Percentiles rank a stretch among this genome's conserved stretches.
These are phyloP conservation scores for Villa cingulata DNA, from an alignment of 2,888 invertebrate species.

Conservation along the genomic window DNA sequence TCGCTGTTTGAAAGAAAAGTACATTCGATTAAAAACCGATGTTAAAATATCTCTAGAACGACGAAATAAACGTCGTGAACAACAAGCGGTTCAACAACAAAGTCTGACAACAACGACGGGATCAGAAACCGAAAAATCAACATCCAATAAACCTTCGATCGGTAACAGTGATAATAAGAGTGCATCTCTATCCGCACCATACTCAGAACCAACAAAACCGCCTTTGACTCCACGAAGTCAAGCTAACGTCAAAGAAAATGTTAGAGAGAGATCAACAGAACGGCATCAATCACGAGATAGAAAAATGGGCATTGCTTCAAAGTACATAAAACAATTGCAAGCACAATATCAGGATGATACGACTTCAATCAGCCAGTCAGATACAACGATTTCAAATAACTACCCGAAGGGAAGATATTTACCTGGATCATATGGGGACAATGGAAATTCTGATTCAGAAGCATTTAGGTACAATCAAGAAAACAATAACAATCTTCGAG, in stretches of 20 bases:
- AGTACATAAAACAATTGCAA: slow-evolving; percentile 32
- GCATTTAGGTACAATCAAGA: slow-evolving; percentile 35
- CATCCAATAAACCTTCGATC: slow-evolving; percentile 50
- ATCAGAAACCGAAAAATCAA: slow-evolving; percentile 67
- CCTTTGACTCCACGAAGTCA: slow-evolving; percentile 8
- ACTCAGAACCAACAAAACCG: slow-evolving; percentile 18
- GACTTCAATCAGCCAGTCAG: slow-evolving; percentile 34
- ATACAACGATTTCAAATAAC: slow-evolving; percentile 35
- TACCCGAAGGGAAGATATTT: slow-evolving; percentile 29
- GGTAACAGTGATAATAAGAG: slow-evolving; percentile 35
- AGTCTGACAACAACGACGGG: slow-evolving; percentile 45
- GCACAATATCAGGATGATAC: slow-evolving; percentile 26
- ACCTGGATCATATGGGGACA: slow-evolving; percentile 26
- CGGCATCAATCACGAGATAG: slow-evolving; percentile 13
- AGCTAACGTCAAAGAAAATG: slow-evolving; percentile 4
- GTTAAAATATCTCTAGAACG: slow-evolving; percentile 65
- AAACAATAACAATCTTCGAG: slow-evolving; percentile 37
- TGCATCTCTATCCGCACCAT: slow-evolving; percentile 22
- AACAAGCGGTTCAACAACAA: slow-evolving; percentile 28
- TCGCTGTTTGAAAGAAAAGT: slow-evolving; percentile 66
- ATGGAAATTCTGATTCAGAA: slow-evolving; percentile 34
- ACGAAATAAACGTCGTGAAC: slow-evolving; percentile 51
- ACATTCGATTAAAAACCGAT: slow-evolving; percentile 63
- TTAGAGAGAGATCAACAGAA: slow-evolving; percentile 17
- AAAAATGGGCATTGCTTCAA: slow-evolving; percentile 28